phyloP scores from a whole-genome alignment of 2,888 invertebrate species.

The Phrixothrix hirtus region DNA sequence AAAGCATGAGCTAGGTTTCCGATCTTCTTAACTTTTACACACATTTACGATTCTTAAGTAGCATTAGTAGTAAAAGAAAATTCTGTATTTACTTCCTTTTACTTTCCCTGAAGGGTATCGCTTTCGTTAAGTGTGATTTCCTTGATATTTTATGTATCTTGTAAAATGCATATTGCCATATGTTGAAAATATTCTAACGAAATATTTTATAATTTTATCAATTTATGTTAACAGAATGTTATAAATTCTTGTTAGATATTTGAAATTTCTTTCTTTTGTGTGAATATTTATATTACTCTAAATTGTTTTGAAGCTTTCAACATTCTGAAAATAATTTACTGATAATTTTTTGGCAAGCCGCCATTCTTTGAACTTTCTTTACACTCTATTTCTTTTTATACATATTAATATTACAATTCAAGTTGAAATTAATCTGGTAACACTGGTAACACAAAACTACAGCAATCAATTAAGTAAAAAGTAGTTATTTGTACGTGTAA shows the following conservation, averaged over 20 bases:
- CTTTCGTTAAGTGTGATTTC: not conserved
- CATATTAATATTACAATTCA: no score
- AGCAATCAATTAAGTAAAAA: no score
- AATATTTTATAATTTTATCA: not conserved
- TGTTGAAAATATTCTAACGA: constrained; percentile 6
- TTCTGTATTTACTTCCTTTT: constrained; percentile 6
- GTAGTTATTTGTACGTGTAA: no score
- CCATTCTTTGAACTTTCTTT: no score
- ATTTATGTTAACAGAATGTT: not conserved
- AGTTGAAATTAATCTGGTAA: no score
- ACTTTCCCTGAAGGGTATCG: constrained; percentile 1
- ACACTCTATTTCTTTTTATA: no score
- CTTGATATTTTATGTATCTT: constrained; percentile 8
- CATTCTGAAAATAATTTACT: no score
- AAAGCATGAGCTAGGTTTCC: not conserved
- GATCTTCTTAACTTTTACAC: constrained; percentile 7
- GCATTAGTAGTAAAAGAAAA: constrained; percentile 3
- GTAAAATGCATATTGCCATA: constrained; percentile 1
- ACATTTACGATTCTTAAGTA: constrained; percentile 9
- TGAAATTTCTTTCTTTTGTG: not conserved
- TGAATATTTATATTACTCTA: no score
- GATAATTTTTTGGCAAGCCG: no score
- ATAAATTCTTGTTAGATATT: not conserved
- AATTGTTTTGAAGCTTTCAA: no score
- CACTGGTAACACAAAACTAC: no score